Conservation (phyloP, 2,113 vertebrate genomes). For the Reinhardtius hippoglossoides region DNA sequence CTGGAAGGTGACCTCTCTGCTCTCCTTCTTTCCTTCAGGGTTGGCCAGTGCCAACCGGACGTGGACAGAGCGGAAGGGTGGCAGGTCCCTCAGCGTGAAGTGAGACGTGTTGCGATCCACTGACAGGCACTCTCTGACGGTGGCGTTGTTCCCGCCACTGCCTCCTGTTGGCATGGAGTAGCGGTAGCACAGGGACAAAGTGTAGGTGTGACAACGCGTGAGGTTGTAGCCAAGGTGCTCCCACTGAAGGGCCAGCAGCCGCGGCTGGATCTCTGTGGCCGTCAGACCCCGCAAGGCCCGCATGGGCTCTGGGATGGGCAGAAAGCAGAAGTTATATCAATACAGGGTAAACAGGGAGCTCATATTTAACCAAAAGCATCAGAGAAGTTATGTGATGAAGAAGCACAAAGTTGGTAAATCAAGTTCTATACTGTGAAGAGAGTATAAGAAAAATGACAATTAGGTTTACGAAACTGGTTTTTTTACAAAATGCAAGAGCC, state of each 20-base stretch:
- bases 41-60: conserved; percentile 90
- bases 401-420: not conserved
- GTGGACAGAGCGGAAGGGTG: conserved; percentile 88
- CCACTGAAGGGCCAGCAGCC: conserved; percentile 93
- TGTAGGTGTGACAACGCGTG: conserved; percentile 94
- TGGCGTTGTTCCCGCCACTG: conserved; percentile 88
- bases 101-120: conserved; percentile 86
- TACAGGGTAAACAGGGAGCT: not conserved
- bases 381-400: not conserved
- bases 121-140: conserved; percentile 89
- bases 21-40: conserved; percentile 94
- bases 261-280: conserved; percentile 91
- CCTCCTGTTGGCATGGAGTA: conserved; percentile 83
- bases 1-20: conserved; percentile 93
- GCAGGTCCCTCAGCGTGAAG: conserved; percentile 91
- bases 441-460: no score
- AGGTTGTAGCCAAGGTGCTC: conserved; percentile 95
- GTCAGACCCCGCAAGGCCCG: conserved; percentile 91
- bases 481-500: not conserved
- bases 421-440: no score
- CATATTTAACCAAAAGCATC: not conserved
- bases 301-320: conserved; percentile 88
- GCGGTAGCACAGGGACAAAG: conserved; percentile 91
- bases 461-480: no score
- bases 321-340: not conserved